phyloP scores from a whole-genome alignment of 2,113 vertebrate species.

The Garra rufa region DNA sequence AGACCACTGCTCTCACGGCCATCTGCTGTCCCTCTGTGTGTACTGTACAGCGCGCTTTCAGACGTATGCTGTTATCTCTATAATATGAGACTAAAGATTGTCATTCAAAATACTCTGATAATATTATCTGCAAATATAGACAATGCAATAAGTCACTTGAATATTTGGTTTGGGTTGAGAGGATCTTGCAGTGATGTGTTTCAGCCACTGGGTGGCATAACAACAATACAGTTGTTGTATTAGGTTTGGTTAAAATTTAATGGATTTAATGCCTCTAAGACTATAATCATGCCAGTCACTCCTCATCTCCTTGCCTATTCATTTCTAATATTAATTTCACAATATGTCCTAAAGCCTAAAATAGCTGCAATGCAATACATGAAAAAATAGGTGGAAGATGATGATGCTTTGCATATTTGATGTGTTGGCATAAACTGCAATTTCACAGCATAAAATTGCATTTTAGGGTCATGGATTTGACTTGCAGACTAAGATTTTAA shows the following conservation, averaged over 20 bases:
- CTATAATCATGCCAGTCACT: background rate
- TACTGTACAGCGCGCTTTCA: background rate
- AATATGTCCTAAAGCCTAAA: background rate
- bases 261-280: background rate
- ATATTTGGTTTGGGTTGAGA: background rate
- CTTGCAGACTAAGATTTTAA: background rate
- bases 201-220: conserved; percentile 19
- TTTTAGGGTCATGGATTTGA: background rate
- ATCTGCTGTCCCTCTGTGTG: conserved; percentile 37
- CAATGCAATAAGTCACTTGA: background rate
- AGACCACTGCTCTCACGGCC: conserved; percentile 23
- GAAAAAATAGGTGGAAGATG: background rate
- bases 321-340: background rate
- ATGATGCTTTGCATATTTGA: conserved; percentile 8
- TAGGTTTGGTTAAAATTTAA: background rate
- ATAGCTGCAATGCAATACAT: background rate
- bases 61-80: background rate
- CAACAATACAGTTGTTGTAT: background rate
- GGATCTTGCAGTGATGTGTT: background rate
- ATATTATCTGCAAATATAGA: background rate
- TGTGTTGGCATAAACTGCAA: background rate
- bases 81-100: background rate
- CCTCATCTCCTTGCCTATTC: background rate
- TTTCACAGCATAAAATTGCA: background rate
- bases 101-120: background rate